These are phyloP conservation scores for Octodon degus DNA, from an alignment of 2,113 vertebrate species.

Conservation along the genomic window DNA sequence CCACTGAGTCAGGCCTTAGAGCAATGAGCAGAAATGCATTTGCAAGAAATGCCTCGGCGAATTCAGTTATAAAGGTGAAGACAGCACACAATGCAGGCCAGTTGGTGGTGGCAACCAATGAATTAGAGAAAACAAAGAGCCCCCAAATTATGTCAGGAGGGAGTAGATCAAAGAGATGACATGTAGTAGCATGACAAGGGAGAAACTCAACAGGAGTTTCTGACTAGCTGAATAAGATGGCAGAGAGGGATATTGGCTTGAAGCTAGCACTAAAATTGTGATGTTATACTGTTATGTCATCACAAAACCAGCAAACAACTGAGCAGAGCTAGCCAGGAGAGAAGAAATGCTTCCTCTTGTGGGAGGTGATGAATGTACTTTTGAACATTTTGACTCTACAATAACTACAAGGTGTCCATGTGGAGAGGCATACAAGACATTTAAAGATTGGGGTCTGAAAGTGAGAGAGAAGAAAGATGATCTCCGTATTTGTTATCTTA, in stretches of 20 bases:
- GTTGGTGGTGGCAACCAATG: background rate
- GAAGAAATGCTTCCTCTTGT: background rate
- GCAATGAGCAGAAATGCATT: background rate
- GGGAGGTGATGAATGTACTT: background rate
- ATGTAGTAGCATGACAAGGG: background rate
- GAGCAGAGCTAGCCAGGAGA: background rate
- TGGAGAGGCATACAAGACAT: background rate
- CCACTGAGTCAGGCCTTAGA: background rate
- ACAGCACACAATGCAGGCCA: background rate
- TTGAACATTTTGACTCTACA: background rate
- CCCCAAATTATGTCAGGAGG: background rate
- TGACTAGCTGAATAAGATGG: background rate
- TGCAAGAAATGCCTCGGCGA: background rate
- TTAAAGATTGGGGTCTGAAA: background rate
- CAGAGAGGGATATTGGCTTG: background rate
- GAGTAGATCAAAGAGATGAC: background rate
- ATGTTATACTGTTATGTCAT: background rate
- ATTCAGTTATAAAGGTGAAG: background rate
- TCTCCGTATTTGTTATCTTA: conserved; percentile 26
- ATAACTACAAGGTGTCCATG: background rate
- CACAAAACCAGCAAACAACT: background rate
- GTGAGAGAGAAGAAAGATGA: background rate
- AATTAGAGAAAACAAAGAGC: background rate
- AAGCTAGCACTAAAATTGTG: background rate
- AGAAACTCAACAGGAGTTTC: background rate